Percentiles rank a stretch among this genome's conserved stretches.
Conservation (phyloP, 2,888 invertebrate genomes). For the Clepsis dumicolana region DNA sequence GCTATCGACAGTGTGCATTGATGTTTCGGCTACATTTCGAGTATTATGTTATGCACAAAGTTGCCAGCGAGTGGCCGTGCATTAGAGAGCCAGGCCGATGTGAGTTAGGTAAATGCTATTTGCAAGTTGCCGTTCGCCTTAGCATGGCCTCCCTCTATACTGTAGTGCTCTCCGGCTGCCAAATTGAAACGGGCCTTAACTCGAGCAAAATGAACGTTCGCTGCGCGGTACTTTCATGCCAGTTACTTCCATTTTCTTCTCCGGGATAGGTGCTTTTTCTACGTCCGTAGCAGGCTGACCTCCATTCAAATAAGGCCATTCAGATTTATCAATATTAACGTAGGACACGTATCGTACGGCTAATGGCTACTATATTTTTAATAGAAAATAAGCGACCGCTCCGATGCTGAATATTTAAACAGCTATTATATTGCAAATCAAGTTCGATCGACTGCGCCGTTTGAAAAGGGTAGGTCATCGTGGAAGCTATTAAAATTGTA, state of each 20-base stretch:
- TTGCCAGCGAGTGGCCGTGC: constrained; percentile 66
- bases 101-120: constrained; percentile 74
- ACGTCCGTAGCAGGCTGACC: constrained; percentile 51
- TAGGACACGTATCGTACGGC: constrained; percentile 49
- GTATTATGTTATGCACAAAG: constrained; percentile 49
- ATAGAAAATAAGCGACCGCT: constrained; percentile 67
- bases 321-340: constrained; percentile 61
- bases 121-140: constrained; percentile 71
- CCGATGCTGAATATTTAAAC: constrained; percentile 66
- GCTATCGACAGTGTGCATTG: constrained; percentile 30
- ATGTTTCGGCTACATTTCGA: constrained; percentile 14
- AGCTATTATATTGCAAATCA: constrained; percentile 76
- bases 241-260: constrained; percentile 53
- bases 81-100: constrained; percentile 59
- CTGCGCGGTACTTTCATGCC: constrained; percentile 62
- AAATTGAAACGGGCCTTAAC: constrained; percentile 76
- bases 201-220: constrained; percentile 68
- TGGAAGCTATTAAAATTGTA: constrained; percentile 67
- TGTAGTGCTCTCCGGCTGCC: constrained; percentile 69
- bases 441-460: constrained; percentile 61
- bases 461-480: constrained; percentile 62
- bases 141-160: constrained; percentile 57
- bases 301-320: constrained; percentile 54
- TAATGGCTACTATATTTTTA: constrained; percentile 49
- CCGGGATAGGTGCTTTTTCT: constrained; percentile 53